Evolutionary conservation across 2,113 vertebrate species (phyloP).

Genomic region (Lanius collurio): DNA sequence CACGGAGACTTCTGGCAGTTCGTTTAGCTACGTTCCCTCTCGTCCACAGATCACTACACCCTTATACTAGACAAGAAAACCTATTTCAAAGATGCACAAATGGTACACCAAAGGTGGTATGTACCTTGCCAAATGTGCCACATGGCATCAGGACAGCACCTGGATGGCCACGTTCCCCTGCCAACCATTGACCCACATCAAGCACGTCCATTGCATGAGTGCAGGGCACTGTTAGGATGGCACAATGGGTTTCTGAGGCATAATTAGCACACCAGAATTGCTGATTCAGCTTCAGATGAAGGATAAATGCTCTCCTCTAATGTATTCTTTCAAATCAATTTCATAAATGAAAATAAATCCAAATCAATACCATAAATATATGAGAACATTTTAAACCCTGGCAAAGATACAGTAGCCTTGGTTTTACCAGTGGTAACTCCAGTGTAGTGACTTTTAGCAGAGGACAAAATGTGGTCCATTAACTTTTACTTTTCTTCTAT

Average conservation of each 20-base stretch:
- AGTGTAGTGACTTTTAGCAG: not conserved
- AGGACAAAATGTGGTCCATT: not conserved
- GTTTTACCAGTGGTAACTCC: not conserved
- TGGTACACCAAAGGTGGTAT: not conserved
- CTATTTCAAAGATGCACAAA: not conserved
- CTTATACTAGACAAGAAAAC: not conserved
- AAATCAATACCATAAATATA: not conserved
- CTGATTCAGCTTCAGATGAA: not conserved
- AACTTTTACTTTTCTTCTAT: not conserved
- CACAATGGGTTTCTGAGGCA: not conserved
- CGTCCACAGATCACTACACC: not conserved
- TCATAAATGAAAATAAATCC: not conserved
- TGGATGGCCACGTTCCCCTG: not conserved
- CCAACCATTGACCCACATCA: not conserved
- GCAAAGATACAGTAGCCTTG: not conserved
- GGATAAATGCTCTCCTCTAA: not conserved
- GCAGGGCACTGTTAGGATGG: not conserved
- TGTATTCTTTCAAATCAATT: not conserved
- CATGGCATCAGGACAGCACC: not conserved
- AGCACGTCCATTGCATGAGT: accelerated
- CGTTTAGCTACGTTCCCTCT: not conserved
- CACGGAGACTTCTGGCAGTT: not conserved
- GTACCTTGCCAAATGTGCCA: not conserved
- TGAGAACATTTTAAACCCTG: not conserved
- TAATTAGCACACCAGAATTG: not conserved